Conservation (phyloP, 2,797 vertebrate genomes). For the Danio kyathit region DNA sequence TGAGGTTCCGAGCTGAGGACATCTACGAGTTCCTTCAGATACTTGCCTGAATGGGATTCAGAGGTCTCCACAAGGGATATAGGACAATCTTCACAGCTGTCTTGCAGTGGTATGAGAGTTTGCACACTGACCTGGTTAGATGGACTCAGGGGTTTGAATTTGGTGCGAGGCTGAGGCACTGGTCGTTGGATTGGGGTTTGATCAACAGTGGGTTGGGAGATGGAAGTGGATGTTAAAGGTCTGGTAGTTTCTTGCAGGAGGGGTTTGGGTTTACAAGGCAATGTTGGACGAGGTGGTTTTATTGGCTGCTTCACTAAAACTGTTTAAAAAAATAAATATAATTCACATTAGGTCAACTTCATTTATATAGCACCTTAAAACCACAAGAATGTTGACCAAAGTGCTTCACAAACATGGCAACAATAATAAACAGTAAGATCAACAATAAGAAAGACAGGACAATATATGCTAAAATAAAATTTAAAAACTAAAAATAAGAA, state of each 20-base stretch:
- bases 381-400: too few relatives aligned
- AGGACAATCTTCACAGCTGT: conserved; percentile 48
- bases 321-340: background rate
- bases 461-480: too few relatives aligned
- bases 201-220: conserved; percentile 58
- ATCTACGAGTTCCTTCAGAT: conserved; percentile 74
- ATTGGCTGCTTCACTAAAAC: conserved; percentile 14
- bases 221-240: background rate
- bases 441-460: too few relatives aligned
- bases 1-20: conserved; percentile 63
- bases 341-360: background rate
- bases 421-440: too few relatives aligned
- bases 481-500: too few relatives aligned
- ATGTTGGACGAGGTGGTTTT: conserved; percentile 40
- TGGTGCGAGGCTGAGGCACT: conserved; percentile 89
- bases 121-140: conserved; percentile 73
- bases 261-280: conserved; percentile 8
- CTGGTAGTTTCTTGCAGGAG: conserved; percentile 50
- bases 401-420: too few relatives aligned
- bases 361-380: too few relatives aligned
- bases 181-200: conserved; percentile 74
- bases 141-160: conserved; percentile 69
- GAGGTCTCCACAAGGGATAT: conserved; percentile 27
- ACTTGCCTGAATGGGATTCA: conserved; percentile 55
- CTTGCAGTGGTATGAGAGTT: conserved; percentile 65